Evolutionary conservation across 1,140 invertebrate species (phyloP), one percentile per base, ranked within the genome.

Genomic region (Bicyclus anynana): DNA sequence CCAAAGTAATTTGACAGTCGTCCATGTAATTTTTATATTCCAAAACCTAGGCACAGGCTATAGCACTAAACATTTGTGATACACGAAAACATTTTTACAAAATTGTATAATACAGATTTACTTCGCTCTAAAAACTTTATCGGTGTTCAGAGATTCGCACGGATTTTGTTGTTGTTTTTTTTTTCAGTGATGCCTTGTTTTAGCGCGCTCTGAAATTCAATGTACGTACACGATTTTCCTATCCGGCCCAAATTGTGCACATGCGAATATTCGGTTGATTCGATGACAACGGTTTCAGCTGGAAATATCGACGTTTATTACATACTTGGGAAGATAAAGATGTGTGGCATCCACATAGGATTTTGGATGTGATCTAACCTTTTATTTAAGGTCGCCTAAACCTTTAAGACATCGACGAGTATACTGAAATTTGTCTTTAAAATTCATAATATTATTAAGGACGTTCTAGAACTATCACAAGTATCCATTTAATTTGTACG

Each of bases 91-190:
- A 33, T 12, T 14, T 38, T 5, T 38, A 13, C 16, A 38, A 14
- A 48, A 62, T 74, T 74, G 78, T 44, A 74, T 23, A 66, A 78
- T 76, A 38, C 37, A 38, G 37, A 72, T 74, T 82, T 71, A 71
- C 65, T 66, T 75, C 47, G 62, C 53, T 65, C 40, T 59, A 75
- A 76, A 79, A 81, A 83, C 61, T 83, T 78, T 79, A 80, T 77
- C 74, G 74, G 58, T 42, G n/a, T 55, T 55, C 53, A 59, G 61
- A 69, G 51, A 65, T 65, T 46, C 58, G 46, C 40, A 46, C 21
- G 61, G 53, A 59, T 65, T 69, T 65, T 61, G 47, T 56, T 64
- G 50, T 50, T 57, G 7, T 49, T 49, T 57, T 37, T 37, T 65
- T 65, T 56, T 58, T 55, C 46, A 63, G 2, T 20, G 54, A 63